Evolutionary conservation across 2,888 invertebrate species (phyloP).

Genomic region (Creontiades dilutus): DNA sequence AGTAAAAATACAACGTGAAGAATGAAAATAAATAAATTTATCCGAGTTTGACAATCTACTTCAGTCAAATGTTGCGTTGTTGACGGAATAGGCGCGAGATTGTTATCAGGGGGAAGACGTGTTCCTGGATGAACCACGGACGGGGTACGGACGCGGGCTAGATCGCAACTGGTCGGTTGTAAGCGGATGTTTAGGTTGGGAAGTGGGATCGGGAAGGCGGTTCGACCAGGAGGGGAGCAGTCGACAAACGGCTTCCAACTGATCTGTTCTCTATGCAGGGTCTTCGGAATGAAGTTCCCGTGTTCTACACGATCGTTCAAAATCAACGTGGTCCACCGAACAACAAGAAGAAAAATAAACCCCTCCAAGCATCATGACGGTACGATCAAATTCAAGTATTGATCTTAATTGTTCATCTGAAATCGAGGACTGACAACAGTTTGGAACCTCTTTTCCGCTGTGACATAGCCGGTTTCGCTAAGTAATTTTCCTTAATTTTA

Average conservation of each 20-base stretch:
- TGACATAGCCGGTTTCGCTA: too few relatives aligned
- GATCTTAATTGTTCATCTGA: too few relatives aligned
- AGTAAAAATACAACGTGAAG: neutral
- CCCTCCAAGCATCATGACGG: too few relatives aligned
- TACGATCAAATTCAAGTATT: too few relatives aligned
- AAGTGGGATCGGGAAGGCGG: neutral
- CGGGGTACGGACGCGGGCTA: constrained; percentile 6
- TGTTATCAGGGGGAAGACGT: neutral
- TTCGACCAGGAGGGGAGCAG: constrained; percentile 29
- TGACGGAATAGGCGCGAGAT: neutral
- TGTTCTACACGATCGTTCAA: neutral
- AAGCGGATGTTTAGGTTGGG: constrained; percentile 21
- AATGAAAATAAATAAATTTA: neutral
- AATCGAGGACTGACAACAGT: too few relatives aligned
- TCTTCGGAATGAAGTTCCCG: neutral
- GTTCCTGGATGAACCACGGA: neutral
- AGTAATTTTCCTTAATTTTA: too few relatives aligned
- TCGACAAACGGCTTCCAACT: neutral
- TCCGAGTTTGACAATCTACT: neutral
- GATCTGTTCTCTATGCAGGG: neutral
- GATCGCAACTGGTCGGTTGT: constrained; percentile 40
- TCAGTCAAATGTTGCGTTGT: neutral
- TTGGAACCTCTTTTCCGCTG: too few relatives aligned
- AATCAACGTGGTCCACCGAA: too few relatives aligned
- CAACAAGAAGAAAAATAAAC: too few relatives aligned